Evolutionary conservation across 2,888 invertebrate species (phyloP), one percentile per base, ranked within the genome.

Genomic region (Metacarcinus magister): DNA sequence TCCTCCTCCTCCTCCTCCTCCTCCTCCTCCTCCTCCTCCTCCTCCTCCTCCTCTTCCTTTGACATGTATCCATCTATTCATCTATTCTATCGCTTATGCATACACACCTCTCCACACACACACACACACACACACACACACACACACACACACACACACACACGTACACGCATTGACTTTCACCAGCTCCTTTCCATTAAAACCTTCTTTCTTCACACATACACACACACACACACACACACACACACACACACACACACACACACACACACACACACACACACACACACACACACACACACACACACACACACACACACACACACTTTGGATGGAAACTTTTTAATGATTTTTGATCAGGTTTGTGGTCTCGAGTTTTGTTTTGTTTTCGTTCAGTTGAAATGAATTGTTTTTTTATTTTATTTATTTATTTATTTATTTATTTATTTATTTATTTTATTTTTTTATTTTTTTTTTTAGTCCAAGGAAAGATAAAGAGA

Each of bases 121-220:
- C 67, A 67, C 67, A 67, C 67, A 67, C 67, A 67, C 67, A 67
- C 67, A 67, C 67, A 67, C 67, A 67, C n/a, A 67, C 67, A 67
- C 67, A 67, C 67, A 67, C 67, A 67, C 67, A 67, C 67, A 67
- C 67, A 67, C 67, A 67, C 67, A 67, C 67, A 54, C 54, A 54
- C 54, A 54, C 54, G 13, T 13, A 54, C 54, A 54, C 54, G 13
- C 54, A 54, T 13, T 8, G 8, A 54, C 54, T 8, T 13, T 13
- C n/a, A n/a, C n/a, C n/a, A n/a, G n/a, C n/a, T n/a, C n/a, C n/a
- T n/a, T n/a, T n/a, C n/a, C n/a, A n/a, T n/a, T n/a, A n/a, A n/a
- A n/a, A n/a, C n/a, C n/a, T n/a, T n/a, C n/a, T n/a, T n/a, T n/a
- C n/a, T n/a, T n/a, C n/a, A n/a, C n/a, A n/a, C n/a, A n/a, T n/a